Percentiles rank a stretch among this genome's conserved stretches.
These are phyloP conservation scores for Podilymbus podiceps DNA, from an alignment of 2,113 vertebrate species.

Conservation along the genomic window DNA sequence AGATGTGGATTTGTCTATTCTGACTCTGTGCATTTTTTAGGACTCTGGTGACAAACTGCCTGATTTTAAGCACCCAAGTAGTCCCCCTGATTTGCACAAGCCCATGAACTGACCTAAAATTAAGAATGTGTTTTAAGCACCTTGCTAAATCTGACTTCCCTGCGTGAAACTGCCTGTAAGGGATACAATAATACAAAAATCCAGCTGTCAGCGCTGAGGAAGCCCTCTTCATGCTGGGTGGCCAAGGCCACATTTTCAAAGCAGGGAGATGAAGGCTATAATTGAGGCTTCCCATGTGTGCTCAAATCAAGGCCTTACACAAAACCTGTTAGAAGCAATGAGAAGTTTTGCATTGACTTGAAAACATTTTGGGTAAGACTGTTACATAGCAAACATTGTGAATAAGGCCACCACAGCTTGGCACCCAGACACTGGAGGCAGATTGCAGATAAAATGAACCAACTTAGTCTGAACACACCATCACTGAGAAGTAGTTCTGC, in stretches of 20 bases:
- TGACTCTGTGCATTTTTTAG: neutral
- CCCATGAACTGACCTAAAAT: neutral
- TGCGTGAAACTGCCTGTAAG: neutral
- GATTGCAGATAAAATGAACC: neutral
- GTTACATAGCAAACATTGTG: neutral
- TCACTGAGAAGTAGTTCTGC: neutral
- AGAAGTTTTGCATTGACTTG: neutral
- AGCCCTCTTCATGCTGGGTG: neutral
- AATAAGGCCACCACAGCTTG: neutral
- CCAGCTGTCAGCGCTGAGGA: neutral
- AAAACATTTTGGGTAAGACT: neutral
- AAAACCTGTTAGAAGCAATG: neutral
- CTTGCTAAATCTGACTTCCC: neutral
- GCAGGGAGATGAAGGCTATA: neutral
- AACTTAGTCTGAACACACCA: neutral
- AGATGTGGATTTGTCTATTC: neutral
- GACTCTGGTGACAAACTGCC: neutral
- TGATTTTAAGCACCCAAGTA: neutral
- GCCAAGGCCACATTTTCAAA: constrained; percentile 11
- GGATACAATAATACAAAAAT: neutral
- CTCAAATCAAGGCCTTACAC: neutral
- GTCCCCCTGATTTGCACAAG: neutral
- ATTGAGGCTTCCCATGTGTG: neutral
- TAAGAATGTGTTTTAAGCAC: neutral
- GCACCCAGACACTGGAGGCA: neutral